These are phyloP conservation scores for Trypoxylus dichotomus DNA, from an alignment of 1,140 invertebrate species.

Conservation along the genomic window DNA sequence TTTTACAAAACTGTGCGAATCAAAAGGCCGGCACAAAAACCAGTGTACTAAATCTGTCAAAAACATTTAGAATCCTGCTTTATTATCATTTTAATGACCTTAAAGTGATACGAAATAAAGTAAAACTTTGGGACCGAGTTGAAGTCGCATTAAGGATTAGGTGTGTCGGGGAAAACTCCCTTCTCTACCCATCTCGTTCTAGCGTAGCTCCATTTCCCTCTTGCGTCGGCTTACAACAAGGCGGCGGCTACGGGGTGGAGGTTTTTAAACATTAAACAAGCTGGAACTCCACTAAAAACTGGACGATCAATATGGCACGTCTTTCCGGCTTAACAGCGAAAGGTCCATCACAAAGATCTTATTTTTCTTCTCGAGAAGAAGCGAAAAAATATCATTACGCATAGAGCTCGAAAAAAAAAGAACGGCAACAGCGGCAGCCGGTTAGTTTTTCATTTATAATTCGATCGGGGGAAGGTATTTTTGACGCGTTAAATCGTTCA, in stretches of 20 bases:
- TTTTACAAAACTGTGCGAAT: neutral
- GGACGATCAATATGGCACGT: constrained; percentile 18
- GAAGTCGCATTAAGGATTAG: constrained; percentile 25
- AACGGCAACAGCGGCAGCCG: neutral
- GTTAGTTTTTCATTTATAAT: constrained; percentile 3
- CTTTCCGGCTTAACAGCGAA: constrained; percentile 9
- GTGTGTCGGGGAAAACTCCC: neutral
- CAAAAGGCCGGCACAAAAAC: constrained; percentile 15
- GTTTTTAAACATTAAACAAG: constrained; percentile 25
- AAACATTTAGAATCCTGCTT: constrained; percentile 22
- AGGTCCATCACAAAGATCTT: constrained; percentile 4
- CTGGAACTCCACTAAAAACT: constrained; percentile 20
- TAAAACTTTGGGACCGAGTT: constrained; percentile 20
- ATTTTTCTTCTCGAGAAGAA: neutral
- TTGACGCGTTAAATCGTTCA: neutral
- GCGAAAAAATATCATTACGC: neutral
- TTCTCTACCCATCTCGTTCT: neutral
- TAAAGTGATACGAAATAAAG: constrained; percentile 23
- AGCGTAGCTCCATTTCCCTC: neutral
- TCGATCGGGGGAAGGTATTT: neutral
- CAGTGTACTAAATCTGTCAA: constrained; percentile 19
- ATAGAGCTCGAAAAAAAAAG: neutral
- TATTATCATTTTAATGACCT: constrained; percentile 26
- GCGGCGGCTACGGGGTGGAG: neutral
- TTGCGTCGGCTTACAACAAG: neutral